Evolutionary conservation across 2,113 vertebrate genomes (phyloP).

Genomic region (Rhea pennata): DNA sequence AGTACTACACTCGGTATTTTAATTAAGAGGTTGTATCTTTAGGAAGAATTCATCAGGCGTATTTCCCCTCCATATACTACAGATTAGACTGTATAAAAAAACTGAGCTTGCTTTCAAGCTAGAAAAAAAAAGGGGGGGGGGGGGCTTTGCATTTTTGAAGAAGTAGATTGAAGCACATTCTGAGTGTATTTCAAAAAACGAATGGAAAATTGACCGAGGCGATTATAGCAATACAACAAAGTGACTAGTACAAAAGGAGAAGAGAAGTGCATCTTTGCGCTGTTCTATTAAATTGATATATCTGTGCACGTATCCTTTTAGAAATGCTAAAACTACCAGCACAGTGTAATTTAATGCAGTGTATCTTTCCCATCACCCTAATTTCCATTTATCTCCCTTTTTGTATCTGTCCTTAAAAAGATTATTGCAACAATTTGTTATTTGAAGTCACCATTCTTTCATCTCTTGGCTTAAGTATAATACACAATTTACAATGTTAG

Average conservation of each 20-base stretch:
- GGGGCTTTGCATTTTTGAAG: not conserved
- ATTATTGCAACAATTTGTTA: not conserved
- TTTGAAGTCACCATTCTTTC: not conserved
- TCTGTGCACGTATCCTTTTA: not conserved
- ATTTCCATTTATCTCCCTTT: not conserved
- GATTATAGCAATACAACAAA: not conserved
- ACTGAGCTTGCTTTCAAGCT: constrained; percentile 22
- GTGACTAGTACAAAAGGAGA: not conserved
- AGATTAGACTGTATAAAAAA: constrained; percentile 10
- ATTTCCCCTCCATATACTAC: not conserved
- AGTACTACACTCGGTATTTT: constrained; percentile 29
- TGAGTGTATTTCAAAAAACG: not conserved
- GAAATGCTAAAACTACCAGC: not conserved
- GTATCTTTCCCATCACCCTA: not conserved
- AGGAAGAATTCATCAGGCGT: not conserved
- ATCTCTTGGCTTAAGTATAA: not conserved
- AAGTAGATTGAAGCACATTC: not conserved
- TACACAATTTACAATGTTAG: not conserved
- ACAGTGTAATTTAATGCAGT: not conserved
- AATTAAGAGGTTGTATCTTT: constrained; percentile 25
- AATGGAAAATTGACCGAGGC: not conserved
- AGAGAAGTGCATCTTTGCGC: not conserved
- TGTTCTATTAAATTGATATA: not conserved
- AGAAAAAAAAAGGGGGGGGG: not conserved
- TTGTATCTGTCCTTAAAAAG: not conserved